Conservation (phyloP, 2,888 invertebrate genomes). For the Sialis fuliginosa region DNA sequence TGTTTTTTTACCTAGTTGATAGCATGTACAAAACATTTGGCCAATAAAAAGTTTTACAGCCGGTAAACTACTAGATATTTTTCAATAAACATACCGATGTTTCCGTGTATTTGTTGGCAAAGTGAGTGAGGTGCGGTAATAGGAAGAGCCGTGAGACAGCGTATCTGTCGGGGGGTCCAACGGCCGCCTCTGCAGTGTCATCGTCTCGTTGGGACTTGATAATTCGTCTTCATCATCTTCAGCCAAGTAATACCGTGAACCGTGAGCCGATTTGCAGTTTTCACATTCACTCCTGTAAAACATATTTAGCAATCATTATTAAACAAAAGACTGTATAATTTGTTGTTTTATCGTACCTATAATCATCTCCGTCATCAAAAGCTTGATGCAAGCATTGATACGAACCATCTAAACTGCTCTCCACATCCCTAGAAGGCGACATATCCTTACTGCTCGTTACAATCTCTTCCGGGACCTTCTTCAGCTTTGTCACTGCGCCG, state of each 20-base stretch:
- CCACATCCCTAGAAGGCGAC: neutral
- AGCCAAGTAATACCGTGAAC: slow-evolving; percentile 41
- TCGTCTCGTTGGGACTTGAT: slow-evolving; percentile 41
- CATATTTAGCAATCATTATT: neutral
- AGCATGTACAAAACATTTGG: too few species aligned
- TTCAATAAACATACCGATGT: slow-evolving; percentile 27
- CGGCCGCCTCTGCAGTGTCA: slow-evolving; percentile 45
- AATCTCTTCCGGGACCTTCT: neutral
- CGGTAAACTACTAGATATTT: too few species aligned
- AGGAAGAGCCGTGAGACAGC: slow-evolving; percentile 26
- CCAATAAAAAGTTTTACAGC: too few species aligned
- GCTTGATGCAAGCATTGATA: slow-evolving; percentile 5
- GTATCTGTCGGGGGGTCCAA: slow-evolving; percentile 25
- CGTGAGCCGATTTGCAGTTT: slow-evolving; percentile 63
- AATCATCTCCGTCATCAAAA: slow-evolving; percentile 5
- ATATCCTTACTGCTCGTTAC: neutral
- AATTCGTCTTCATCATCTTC: slow-evolving; percentile 35
- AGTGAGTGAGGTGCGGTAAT: slow-evolving; percentile 44
- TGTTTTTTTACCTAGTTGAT: too few species aligned
- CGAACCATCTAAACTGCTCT: slow-evolving; percentile 6
- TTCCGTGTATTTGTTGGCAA: slow-evolving; percentile 42
- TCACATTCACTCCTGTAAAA: slow-evolving; percentile 54
- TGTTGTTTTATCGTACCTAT: neutral
- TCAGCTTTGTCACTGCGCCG: neutral
- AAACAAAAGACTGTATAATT: neutral